Conservation (phyloP, 2,888 invertebrate species). For the Tinea semifulvella region DNA sequence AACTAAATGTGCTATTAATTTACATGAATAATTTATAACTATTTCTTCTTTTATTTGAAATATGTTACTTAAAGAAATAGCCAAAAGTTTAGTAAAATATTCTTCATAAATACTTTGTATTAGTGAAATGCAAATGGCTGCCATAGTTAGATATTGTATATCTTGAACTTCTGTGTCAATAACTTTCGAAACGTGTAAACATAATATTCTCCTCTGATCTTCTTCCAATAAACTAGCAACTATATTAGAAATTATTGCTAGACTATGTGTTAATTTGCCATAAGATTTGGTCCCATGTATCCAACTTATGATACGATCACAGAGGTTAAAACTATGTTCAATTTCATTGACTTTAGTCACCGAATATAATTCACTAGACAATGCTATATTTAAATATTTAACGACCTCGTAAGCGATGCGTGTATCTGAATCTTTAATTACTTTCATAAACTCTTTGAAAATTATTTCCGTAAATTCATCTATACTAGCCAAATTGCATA, state of each 20-base stretch:
- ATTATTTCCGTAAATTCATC: slow-evolving; percentile 47
- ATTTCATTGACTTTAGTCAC: slow-evolving; percentile 44
- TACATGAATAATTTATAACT: slow-evolving; percentile 48
- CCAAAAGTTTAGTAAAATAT: slow-evolving; percentile 39
- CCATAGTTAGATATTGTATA: slow-evolving; percentile 45
- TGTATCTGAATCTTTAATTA: slow-evolving; percentile 48
- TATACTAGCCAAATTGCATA: slow-evolving; percentile 53
- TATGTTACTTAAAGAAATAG: slow-evolving; percentile 38
- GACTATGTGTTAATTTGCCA: slow-evolving; percentile 36
- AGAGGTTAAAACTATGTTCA: slow-evolving; percentile 50
- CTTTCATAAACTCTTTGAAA: slow-evolving; percentile 25
- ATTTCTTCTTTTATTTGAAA: slow-evolving; percentile 35
- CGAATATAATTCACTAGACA: slow-evolving; percentile 41
- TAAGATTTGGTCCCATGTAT: slow-evolving; percentile 22
- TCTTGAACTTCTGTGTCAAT: slow-evolving; percentile 17
- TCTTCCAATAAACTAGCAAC: slow-evolving; percentile 38
- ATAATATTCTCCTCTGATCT: slow-evolving; percentile 36
- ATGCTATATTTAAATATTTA: slow-evolving; percentile 37
- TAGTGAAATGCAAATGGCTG: slow-evolving; percentile 60
- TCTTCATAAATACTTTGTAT: slow-evolving; percentile 40
- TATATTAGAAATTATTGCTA: slow-evolving; percentile 40
- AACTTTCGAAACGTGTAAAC: slow-evolving; percentile 28
- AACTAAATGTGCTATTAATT: slow-evolving; percentile 64
- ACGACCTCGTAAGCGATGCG: slow-evolving; percentile 36
- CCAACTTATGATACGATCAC: slow-evolving; percentile 47